These are phyloP conservation scores for Alligator mississippiensis DNA, from an alignment of 2,113 vertebrate species.

Conservation along the genomic window DNA sequence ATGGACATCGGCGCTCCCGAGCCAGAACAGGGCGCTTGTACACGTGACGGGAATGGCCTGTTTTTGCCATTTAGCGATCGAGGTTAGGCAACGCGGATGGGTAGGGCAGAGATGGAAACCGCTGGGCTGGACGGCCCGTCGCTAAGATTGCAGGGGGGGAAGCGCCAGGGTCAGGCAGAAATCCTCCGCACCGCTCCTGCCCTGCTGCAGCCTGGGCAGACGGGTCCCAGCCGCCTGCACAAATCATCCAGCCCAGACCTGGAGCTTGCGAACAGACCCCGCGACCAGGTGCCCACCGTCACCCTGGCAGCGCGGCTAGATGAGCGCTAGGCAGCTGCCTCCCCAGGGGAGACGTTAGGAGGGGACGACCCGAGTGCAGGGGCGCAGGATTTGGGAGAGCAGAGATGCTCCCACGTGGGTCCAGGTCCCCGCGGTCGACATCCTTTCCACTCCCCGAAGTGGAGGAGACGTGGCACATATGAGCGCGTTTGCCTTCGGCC, in stretches of 20 bases:
- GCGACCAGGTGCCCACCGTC: too few species aligned
- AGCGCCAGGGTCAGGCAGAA: neutral
- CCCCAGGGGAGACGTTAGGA: neutral
- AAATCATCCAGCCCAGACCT: neutral
- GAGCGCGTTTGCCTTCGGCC: too few species aligned
- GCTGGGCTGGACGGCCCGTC: neutral
- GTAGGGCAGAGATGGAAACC: neutral
- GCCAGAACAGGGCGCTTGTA: neutral
- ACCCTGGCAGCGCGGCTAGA: too few species aligned
- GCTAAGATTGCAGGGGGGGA: rapidly evolving
- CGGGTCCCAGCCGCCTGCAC: neutral
- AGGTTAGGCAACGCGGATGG: too few species aligned
- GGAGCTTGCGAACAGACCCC: neutral
- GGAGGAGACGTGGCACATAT: neutral
- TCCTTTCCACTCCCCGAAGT: neutral
- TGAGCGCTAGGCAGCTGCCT: too few species aligned
- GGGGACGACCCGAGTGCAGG: too few species aligned
- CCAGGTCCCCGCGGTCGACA: neutral
- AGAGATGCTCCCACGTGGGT: neutral
- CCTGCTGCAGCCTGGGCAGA: too few species aligned
- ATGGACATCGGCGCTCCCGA: neutral
- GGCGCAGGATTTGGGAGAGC: neutral
- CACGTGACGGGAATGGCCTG: too few species aligned
- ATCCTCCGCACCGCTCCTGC: neutral
- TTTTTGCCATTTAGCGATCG: too few species aligned